Percentiles rank a stretch among this genome's conserved stretches.
These are phyloP conservation scores for Candidula unifasciata DNA, from an alignment of 2,888 invertebrate genomes.

Conservation along the genomic window DNA sequence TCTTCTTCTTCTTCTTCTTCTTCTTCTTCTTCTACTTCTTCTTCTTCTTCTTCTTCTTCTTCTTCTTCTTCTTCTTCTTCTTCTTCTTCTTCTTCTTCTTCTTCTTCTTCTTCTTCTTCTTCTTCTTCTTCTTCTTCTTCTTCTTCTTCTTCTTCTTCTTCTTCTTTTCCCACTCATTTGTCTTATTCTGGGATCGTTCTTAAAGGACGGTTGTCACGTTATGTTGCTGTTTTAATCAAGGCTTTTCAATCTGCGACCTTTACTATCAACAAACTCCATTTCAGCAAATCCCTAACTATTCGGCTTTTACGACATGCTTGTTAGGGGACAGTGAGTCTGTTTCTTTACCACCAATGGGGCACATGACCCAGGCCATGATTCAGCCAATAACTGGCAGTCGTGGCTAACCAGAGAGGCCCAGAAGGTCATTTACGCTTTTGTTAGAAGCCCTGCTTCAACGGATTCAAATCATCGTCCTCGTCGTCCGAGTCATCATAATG, in stretches of 20 bases:
- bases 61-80: neutral
- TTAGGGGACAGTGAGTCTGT: no score
- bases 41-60: neutral
- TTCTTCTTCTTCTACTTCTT: neutral
- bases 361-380: no score
- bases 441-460: no score
- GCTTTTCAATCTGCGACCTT: neutral
- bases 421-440: no score
- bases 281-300: no score
- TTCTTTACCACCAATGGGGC: no score
- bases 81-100: conserved; percentile 16
- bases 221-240: neutral
- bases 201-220: neutral
- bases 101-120: neutral
- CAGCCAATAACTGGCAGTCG: no score
- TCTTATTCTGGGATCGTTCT: neutral
- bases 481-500: no score
- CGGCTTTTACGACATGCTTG: no score
- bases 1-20: conserved; percentile 1
- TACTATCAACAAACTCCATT: no score
- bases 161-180: neutral
- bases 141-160: neutral
- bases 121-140: conserved; percentile 19
- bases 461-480: no score
- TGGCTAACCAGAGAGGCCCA: no score